Evolutionary conservation across 2,113 vertebrate genomes (phyloP).

Genomic region (Saccopteryx bilineata): DNA sequence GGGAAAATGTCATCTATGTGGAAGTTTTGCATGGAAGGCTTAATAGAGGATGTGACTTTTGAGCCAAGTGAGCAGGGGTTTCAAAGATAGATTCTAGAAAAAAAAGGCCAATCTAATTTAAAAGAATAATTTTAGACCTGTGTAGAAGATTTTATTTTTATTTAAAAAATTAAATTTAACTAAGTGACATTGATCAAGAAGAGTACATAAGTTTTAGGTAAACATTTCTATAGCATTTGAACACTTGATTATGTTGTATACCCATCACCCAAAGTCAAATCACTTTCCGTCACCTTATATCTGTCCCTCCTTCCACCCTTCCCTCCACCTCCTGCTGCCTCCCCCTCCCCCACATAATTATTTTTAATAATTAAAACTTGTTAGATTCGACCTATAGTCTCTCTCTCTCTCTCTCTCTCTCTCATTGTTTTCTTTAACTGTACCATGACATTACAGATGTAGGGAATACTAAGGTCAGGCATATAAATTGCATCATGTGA

Average conservation of each 20-base stretch:
- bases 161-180: too few species aligned
- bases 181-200: too few species aligned
- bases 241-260: too few species aligned
- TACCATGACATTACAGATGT: background rate
- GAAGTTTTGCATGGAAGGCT: background rate
- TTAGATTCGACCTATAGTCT: background rate
- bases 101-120: background rate
- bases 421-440: background rate
- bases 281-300: too few species aligned
- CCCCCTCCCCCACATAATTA: background rate
- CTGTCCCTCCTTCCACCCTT: too few species aligned
- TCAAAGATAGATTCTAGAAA: background rate
- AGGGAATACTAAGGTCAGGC: background rate
- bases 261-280: too few species aligned
- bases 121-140: background rate
- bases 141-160: background rate
- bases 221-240: too few species aligned
- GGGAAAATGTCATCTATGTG: background rate
- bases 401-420: background rate
- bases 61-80: background rate
- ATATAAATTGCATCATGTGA: background rate
- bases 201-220: too few species aligned
- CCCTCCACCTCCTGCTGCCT: too few species aligned
- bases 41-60: background rate
- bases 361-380: background rate